phyloP scores from a whole-genome alignment of 2,797 vertebrate genomes.

The Sebastes matsubarae region DNA sequence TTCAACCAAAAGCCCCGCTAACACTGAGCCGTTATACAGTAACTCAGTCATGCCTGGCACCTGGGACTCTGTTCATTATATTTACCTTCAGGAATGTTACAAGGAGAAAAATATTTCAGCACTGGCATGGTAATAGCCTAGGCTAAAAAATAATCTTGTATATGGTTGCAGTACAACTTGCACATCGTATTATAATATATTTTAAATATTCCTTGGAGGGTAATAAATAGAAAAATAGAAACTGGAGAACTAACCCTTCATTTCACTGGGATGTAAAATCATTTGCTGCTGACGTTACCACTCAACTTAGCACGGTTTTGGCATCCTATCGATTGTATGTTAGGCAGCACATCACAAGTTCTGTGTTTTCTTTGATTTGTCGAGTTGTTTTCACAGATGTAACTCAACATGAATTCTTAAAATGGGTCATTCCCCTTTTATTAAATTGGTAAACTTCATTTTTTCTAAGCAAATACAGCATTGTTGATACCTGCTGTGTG shows the following conservation, averaged over 20 bases:
- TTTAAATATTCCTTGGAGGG: not conserved
- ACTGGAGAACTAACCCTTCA: not conserved
- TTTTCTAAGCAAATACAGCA: not conserved
- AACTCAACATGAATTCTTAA: not conserved
- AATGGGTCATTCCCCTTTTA: not conserved
- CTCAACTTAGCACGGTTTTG: not conserved
- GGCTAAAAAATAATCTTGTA: not conserved
- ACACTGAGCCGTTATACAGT: not conserved
- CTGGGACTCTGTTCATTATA: not conserved
- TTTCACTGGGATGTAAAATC: not conserved
- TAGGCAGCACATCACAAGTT: not conserved
- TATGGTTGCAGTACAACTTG: not conserved
- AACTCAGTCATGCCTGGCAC: not conserved
- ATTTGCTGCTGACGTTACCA: not conserved
- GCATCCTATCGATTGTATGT: not conserved
- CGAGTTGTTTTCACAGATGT: not conserved
- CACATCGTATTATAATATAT: not conserved
- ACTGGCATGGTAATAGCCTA: not conserved
- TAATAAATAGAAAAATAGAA: not conserved
- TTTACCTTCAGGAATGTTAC: slow-evolving; percentile 14
- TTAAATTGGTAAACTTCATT: not conserved
- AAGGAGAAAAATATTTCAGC: not conserved
- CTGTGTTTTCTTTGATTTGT: not conserved
- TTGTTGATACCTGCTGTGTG: not conserved
- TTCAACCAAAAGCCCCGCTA: slow-evolving; percentile 24